Conservation (phyloP, 2,797 vertebrate genomes). For the Cossypha caffra region DNA sequence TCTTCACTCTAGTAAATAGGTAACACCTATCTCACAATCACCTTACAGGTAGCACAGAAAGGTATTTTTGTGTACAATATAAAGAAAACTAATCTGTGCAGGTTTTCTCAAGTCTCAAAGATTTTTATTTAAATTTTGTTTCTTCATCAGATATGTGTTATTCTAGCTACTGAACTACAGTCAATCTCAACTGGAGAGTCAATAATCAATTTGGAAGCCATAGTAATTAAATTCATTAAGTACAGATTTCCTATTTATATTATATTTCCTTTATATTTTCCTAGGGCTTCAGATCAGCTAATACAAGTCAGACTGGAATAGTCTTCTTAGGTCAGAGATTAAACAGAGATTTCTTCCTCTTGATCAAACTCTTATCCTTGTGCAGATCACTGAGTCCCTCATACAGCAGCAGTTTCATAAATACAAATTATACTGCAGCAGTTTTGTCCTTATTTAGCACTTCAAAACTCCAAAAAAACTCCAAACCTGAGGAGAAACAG, state of each 20-base stretch:
- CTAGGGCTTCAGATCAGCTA: neutral
- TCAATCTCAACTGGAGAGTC: neutral
- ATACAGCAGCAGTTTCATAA: neutral
- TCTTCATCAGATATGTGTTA: neutral
- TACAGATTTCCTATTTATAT: neutral
- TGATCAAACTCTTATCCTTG: neutral
- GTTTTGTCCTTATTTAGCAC: neutral
- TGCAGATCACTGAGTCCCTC: neutral
- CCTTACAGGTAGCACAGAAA: neutral
- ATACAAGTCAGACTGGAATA: neutral
- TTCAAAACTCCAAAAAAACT: neutral
- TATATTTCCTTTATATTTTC: neutral
- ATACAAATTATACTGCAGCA: neutral
- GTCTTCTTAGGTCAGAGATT: neutral
- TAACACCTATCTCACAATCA: neutral
- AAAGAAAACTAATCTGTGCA: neutral
- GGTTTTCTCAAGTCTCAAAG: neutral
- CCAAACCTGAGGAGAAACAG: neutral
- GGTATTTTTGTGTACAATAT: neutral
- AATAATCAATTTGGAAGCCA: neutral
- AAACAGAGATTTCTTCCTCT: neutral
- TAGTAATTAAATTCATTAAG: neutral
- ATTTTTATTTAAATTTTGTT: neutral
- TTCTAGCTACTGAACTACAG: neutral
- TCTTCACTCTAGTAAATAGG: neutral